A percentile compares a stretch with the other conserved stretches of the same genome.
phyloP scores from a whole-genome alignment of 2,797 vertebrate species.

The Oreonectes daqikongensis region DNA sequence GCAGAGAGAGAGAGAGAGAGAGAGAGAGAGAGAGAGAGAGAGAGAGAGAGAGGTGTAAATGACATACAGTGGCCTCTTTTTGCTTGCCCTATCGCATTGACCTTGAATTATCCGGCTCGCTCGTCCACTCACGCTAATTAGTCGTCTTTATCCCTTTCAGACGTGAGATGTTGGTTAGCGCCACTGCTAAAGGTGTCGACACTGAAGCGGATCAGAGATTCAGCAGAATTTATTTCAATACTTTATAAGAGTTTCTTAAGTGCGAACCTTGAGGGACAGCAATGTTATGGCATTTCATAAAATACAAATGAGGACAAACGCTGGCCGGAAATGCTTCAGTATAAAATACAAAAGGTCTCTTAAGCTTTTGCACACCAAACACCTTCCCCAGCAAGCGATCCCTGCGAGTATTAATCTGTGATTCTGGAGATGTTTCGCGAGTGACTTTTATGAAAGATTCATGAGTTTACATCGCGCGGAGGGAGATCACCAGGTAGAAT shows the following conservation, averaged over 20 bases:
- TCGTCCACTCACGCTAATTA: constrained; percentile 55
- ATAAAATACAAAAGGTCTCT: neutral
- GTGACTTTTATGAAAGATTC: constrained; percentile 55
- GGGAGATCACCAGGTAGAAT: constrained; percentile 51
- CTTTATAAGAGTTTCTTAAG: too few relatives aligned
- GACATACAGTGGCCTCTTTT: neutral
- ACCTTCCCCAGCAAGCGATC: constrained; percentile 9
- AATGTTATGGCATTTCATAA: constrained; percentile 42
- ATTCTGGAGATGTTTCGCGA: constrained; percentile 48
- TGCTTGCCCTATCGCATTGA: neutral
- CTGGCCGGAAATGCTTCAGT: constrained; percentile 15
- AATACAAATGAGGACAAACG: constrained; percentile 46
- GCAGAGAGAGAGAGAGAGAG: neutral
- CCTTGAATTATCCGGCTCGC: constrained; percentile 36
- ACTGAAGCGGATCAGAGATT: neutral
- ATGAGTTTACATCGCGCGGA: constrained; percentile 30
- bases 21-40: too few relatives aligned
- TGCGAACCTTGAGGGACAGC: neutral
- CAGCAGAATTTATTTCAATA: neutral
- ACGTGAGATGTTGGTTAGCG: neutral
- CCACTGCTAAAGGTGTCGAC: neutral
- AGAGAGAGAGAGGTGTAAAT: too few relatives aligned
- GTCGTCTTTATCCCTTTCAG: constrained; percentile 22
- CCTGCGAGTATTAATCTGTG: constrained; percentile 52
- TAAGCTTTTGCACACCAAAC: neutral